Percentiles rank a stretch among this genome's conserved stretches.
Evolutionary conservation across 1,140 invertebrate genomes (phyloP).

Genomic region (Drosophila teissieri): DNA sequence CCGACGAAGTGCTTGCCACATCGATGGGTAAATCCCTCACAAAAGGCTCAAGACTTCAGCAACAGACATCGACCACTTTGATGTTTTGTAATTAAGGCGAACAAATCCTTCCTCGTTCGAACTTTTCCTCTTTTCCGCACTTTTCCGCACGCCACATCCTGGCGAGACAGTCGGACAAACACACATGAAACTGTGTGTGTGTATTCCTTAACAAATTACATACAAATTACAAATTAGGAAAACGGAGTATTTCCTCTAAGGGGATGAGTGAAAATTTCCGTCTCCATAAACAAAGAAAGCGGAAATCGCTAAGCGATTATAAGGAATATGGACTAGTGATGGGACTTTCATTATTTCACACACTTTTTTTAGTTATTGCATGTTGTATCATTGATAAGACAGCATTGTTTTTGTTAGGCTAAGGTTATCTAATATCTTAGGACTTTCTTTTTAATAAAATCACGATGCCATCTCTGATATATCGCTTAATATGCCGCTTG

Average conservation of each 20-base stretch:
- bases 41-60: constrained; percentile 41
- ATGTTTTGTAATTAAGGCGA: constrained; percentile 76
- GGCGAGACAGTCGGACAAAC: constrained; percentile 72
- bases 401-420: no score
- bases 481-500: constrained; percentile 27
- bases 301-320: constrained; percentile 77
- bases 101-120: constrained; percentile 51
- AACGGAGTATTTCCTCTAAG: no score
- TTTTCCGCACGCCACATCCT: constrained; percentile 60
- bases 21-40: constrained; percentile 42
- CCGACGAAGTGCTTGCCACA: constrained; percentile 32
- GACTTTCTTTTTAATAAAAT: background rate
- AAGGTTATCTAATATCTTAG: no score
- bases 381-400: no score
- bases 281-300: constrained; percentile 28
- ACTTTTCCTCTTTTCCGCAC: constrained; percentile 31
- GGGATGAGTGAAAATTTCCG: background rate
- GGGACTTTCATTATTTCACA: background rate
- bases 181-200: constrained; percentile 39
- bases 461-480: constrained; percentile 11
- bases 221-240: no score
- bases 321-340: constrained; percentile 34
- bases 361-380: background rate
- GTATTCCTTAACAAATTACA: constrained; percentile 83
- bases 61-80: constrained; percentile 59